Percentiles rank a stretch among this genome's conserved stretches.
Conservation (phyloP, 2,888 invertebrate genomes). For the Aporophyla nigra region DNA sequence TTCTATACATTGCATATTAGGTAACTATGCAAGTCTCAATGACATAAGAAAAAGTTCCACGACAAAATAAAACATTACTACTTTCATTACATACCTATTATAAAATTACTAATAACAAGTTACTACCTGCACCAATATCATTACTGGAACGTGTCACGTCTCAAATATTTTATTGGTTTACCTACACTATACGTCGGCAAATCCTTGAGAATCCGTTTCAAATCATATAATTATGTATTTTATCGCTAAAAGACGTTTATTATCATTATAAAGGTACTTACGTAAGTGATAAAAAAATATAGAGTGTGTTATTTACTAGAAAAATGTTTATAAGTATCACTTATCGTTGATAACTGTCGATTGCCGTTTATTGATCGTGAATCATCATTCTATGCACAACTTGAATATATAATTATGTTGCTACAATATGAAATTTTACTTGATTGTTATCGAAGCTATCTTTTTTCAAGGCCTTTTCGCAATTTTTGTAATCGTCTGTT, state of each 20-base stretch:
- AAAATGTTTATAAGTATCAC: conserved; percentile 46
- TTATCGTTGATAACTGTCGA: conserved; percentile 52
- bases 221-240: conserved; percentile 66
- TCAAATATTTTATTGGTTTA: conserved; percentile 22
- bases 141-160: conserved; percentile 7
- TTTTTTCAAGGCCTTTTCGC: conserved; percentile 31
- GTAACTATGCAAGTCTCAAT: neutral
- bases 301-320: conserved; percentile 55
- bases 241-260: conserved; percentile 61
- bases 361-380: conserved; percentile 44
- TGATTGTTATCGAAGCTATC: conserved; percentile 22
- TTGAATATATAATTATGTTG: conserved; percentile 34
- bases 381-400: conserved; percentile 35
- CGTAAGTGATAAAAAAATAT: conserved; percentile 59
- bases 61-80: neutral
- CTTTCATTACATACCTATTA: neutral
- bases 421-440: conserved; percentile 29
- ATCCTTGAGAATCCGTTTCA: conserved; percentile 63
- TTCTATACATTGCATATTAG: neutral
- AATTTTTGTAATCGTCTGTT: conserved; percentile 17
- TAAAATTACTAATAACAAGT: neutral
- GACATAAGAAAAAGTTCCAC: neutral
- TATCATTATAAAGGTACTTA: conserved; percentile 59
- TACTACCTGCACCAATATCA: neutral
- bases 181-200: conserved; percentile 51